Conservation (phyloP, 2,888 invertebrate genomes). For the Drymonia ruficornis region DNA sequence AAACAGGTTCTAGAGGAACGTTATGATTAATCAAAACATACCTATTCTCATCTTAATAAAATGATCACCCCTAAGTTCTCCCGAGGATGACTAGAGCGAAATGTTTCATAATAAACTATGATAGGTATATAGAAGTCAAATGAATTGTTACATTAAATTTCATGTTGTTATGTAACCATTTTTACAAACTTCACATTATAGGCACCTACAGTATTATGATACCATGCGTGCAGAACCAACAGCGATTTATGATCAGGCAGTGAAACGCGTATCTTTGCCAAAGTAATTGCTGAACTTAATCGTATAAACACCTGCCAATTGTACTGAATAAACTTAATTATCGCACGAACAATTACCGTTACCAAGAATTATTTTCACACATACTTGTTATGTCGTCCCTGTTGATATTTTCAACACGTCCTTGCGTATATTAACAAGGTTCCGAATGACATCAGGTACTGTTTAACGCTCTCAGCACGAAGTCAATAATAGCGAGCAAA, state of each 20-base stretch:
- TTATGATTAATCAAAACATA: too few species aligned
- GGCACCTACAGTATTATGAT: too few species aligned
- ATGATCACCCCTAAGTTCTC: too few species aligned
- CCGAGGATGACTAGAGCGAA: neutral
- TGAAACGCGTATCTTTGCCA: slow-evolving; percentile 1
- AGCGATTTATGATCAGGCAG: slow-evolving; percentile 2
- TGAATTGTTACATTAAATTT: too few species aligned
- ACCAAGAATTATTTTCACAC: slow-evolving; percentile 12
- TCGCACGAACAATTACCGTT: neutral
- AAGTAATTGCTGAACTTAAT: slow-evolving; percentile 2
- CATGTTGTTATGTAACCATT: neutral
- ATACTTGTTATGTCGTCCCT: slow-evolving; percentile 14
- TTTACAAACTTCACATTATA: too few species aligned
- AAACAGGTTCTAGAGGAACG: too few species aligned
- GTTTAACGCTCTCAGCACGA: slow-evolving; percentile 33
- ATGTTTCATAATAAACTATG: neutral
- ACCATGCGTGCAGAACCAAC: slow-evolving; percentile 1
- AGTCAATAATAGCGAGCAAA: slow-evolving; percentile 45
- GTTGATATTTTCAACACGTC: slow-evolving; percentile 16
- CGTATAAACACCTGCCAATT: neutral
- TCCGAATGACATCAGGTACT: slow-evolving; percentile 27
- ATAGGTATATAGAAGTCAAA: neutral
- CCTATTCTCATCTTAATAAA: too few species aligned
- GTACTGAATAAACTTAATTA: slow-evolving; percentile 2
- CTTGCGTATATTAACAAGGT: slow-evolving; percentile 19